Evolutionary conservation across 1,140 invertebrate genomes (phyloP).

Genomic region (Neotoxoptera formosana): DNA sequence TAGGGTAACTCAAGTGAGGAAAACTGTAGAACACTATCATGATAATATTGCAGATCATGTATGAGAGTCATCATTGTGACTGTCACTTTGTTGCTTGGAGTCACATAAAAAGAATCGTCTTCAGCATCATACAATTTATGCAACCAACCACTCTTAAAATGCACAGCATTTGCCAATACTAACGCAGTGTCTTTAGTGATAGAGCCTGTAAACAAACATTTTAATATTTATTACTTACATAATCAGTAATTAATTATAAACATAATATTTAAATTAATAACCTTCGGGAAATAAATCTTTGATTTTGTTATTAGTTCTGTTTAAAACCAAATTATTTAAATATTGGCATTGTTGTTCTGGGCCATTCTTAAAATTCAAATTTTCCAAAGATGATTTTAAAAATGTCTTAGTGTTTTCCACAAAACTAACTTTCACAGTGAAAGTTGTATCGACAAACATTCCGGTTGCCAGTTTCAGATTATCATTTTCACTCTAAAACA

Average conservation of each 20-base stretch:
- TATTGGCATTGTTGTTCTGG: conserved; percentile 20
- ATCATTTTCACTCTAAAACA: conserved; percentile 27
- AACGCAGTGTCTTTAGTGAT: conserved; percentile 68
- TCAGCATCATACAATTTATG: conserved; percentile 66
- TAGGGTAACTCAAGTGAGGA: conserved; percentile 70
- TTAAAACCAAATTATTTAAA: conserved; percentile 42
- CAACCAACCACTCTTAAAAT: conserved; percentile 81
- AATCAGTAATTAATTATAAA: neutral
- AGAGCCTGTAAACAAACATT: conserved; percentile 63
- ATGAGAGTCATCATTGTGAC: conserved; percentile 73
- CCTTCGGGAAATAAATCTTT: neutral
- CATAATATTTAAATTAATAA: neutral
- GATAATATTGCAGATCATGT: conserved; percentile 65
- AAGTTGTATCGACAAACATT: conserved; percentile 34
- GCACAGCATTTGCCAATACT: conserved; percentile 82
- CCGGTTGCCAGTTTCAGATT: conserved; percentile 20
- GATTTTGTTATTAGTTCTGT: conserved; percentile 42
- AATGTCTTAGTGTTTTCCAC: neutral
- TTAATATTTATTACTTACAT: no score
- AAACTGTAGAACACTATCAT: conserved; percentile 64
- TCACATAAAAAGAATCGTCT: conserved; percentile 66
- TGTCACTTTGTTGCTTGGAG: conserved; percentile 65
- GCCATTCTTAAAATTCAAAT: neutral
- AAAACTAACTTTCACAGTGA: conserved; percentile 33
- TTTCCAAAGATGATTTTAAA: conserved; percentile 26